These are phyloP conservation scores for Pantherophis vulpinus DNA, from an alignment of 2,797 vertebrate species.

Conservation along the genomic window DNA sequence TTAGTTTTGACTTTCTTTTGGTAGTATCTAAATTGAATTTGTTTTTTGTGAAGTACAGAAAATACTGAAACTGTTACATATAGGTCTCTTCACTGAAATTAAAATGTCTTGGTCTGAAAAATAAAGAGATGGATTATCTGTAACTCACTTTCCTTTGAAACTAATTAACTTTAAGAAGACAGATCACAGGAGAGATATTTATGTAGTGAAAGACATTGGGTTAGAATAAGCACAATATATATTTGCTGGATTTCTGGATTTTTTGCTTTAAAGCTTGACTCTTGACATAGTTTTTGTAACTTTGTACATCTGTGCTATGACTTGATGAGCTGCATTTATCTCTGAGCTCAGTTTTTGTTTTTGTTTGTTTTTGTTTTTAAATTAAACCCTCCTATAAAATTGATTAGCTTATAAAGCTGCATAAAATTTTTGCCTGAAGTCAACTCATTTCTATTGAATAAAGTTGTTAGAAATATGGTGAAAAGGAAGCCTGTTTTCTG, in stretches of 20 bases:
- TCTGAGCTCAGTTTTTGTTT: not conserved
- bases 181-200: not conserved
- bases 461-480: conserved; percentile 21
- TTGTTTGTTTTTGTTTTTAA: not conserved
- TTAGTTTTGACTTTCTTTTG: not conserved
- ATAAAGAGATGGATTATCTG: not conserved
- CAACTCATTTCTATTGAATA: conserved; percentile 43
- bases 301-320: not conserved
- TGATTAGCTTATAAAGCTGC: not conserved
- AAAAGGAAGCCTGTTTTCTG: conserved; percentile 14
- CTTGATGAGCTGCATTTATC: not conserved
- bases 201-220: not conserved
- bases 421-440: not conserved
- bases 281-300: not conserved
- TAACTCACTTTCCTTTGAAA: not conserved
- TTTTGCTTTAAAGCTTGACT: not conserved
- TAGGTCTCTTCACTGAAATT: not conserved
- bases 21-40: not conserved
- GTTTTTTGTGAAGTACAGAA: not conserved
- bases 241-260: not conserved
- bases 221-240: not conserved
- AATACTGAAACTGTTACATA: not conserved
- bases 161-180: not conserved
- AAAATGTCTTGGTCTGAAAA: not conserved
- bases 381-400: not conserved